Evolutionary conservation across 2,888 invertebrate genomes (phyloP).

Genomic region (Lepeophtheirus nordmannii): DNA sequence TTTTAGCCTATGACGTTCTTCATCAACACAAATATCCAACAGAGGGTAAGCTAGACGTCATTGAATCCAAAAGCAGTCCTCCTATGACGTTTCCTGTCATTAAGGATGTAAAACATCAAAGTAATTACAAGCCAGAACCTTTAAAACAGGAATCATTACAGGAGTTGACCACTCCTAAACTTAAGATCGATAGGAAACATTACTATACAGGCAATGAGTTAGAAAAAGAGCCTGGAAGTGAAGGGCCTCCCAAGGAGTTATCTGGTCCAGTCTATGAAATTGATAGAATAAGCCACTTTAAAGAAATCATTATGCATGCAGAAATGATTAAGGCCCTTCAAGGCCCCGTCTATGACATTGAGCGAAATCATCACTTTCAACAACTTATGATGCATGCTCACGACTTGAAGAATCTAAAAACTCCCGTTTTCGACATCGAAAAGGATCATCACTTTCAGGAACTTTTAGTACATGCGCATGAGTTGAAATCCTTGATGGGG

Average conservation of each 20-base stretch:
- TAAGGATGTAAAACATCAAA: constrained; percentile 1
- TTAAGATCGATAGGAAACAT: constrained; percentile 16
- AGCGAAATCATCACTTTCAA: constrained; percentile 21
- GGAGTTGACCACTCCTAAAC: background rate
- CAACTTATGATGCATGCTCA: constrained; percentile 18
- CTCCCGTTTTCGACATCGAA: constrained; percentile 20
- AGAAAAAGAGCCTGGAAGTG: constrained; percentile 4
- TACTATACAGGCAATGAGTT: constrained; percentile 10
- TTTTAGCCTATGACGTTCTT: constrained; percentile 14
- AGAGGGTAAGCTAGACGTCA: constrained; percentile 19
- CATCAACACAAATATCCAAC: constrained; percentile 20
- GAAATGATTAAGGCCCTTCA: constrained; percentile 10
- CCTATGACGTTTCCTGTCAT: constrained; percentile 1
- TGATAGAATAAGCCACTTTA: constrained; percentile 18
- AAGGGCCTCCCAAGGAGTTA: constrained; percentile 12
- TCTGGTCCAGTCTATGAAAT: constrained; percentile 20
- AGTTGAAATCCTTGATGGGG: constrained; percentile 6
- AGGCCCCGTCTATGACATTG: constrained; percentile 24
- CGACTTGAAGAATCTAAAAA: constrained; percentile 17
- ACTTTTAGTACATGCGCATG: constrained; percentile 17
- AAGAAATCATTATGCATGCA: constrained; percentile 23
- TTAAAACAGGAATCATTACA: background rate
- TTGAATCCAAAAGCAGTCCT: background rate
- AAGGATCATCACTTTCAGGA: constrained; percentile 21
- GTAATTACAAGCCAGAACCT: background rate